Evolutionary conservation across 2,797 vertebrate genomes (phyloP).

Genomic region (Numenius phaeopus): DNA sequence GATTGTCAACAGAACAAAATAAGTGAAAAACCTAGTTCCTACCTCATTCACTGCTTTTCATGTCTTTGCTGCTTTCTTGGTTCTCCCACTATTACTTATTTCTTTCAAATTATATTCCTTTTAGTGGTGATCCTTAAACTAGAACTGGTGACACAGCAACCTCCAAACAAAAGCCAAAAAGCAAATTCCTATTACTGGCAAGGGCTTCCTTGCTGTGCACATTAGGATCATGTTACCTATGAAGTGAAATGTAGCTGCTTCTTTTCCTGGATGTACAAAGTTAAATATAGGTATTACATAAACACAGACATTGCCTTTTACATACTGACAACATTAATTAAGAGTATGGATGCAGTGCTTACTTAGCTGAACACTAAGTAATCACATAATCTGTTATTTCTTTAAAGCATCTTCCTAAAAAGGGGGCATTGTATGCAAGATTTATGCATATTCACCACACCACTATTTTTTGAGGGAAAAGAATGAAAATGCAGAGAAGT

Average conservation of each 20-base stretch:
- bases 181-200: neutral
- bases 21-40: neutral
- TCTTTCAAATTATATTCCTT: neutral
- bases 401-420: neutral
- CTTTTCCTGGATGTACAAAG: neutral
- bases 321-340: neutral
- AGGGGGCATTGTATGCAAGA: neutral
- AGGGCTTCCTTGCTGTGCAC: neutral
- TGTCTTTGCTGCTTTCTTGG: neutral
- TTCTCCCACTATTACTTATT: neutral
- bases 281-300: neutral
- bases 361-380: neutral
- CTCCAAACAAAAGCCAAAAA: neutral
- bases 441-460: neutral
- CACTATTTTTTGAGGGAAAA: neutral
- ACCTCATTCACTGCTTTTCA: neutral
- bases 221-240: neutral
- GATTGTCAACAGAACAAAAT: neutral
- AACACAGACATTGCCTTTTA: neutral
- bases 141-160: neutral
- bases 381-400: neutral
- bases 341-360: neutral
- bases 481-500: neutral
- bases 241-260: neutral
- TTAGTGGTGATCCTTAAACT: neutral